Base-by-base conservation (phyloP, 1,140 invertebrate genomes). In the Drosophila fuyamai region DNA sequence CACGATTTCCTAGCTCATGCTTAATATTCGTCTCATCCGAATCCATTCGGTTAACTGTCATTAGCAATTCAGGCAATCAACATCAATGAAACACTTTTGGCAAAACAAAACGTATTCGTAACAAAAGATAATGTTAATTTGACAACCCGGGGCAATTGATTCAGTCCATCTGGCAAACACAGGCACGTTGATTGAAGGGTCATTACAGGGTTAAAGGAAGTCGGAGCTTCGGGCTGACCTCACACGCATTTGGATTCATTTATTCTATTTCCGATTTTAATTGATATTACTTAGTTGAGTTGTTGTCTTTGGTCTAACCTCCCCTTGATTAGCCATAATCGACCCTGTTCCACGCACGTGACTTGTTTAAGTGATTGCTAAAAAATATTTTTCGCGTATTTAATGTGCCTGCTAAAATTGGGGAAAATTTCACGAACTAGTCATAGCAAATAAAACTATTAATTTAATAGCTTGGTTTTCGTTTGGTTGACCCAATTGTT, bases 321-420 rank as follows among this genome's bases (percentile, higher is more conserved):
- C 81, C 72, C 81, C 81, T 83, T 83, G 79, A 61, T 47, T 62
- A 76, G 47, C 60, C 61, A 74, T 43, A 50, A 23, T 56, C 61
- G 79, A 81, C 79, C 81, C 81, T 84, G 68, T 58, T 58, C 61
- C 60, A 18, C 41, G 76, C 71, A 84, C 81, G 81, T 83, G 81
- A 83, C 81, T 72, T 56, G 81, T 29, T 44, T 84, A n/a, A 43
- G 70, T 80, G 54, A 83, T 76, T 41, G 48, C 68, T 51, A 27
- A 72, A 71, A 71, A 71, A 47, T 38, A 18, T 67, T 40, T 70
- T 66, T 66, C 18, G 60, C 60, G 9, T 29, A 51, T 32, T 68
- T 44, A 53, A 68, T 68, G 46, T 36, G 60, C 4, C n/a, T 18
- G 47, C 61, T 32, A 66, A 66, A 68, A 53, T 68, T 66, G 38